phyloP scores from a whole-genome alignment of 2,888 invertebrate genomes.

The Pyrrhosoma nymphula region DNA sequence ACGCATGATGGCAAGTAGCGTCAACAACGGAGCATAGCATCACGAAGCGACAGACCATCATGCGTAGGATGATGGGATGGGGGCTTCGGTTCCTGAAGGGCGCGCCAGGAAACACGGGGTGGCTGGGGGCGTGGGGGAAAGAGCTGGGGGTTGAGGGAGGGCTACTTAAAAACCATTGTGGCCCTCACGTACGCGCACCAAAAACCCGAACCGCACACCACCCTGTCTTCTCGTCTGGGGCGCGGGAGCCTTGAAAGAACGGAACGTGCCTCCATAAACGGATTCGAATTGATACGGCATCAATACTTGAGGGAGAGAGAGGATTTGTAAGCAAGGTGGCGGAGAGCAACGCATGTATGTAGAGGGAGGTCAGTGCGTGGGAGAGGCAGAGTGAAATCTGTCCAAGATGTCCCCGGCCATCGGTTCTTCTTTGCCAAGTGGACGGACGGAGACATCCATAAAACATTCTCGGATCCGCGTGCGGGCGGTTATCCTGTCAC shows the following conservation, averaged over 20 bases:
- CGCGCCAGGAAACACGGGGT: background rate
- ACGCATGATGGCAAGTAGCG: too few species aligned
- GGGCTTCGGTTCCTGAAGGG: background rate
- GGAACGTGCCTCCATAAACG: slow-evolving; percentile 30
- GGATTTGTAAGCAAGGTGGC: background rate
- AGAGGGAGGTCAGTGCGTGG: background rate
- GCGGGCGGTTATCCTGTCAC: background rate
- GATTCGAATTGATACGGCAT: slow-evolving; percentile 20
- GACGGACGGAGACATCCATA: background rate
- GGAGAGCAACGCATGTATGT: background rate
- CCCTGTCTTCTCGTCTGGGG: background rate
- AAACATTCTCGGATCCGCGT: background rate
- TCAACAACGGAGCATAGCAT: too few species aligned
- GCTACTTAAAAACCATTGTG: slow-evolving; percentile 37
- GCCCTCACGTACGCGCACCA: slow-evolving; percentile 34
- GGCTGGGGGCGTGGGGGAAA: background rate
- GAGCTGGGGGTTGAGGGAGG: background rate
- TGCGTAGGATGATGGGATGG: background rate
- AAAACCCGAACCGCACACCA: slow-evolving; percentile 28
- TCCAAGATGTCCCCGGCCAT: background rate
- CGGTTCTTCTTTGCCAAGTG: background rate
- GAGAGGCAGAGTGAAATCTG: background rate
- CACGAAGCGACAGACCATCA: background rate
- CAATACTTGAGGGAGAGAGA: background rate
- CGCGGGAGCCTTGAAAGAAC: background rate